Conservation (phyloP, 2,797 vertebrate species). For the Rhinella marina region DNA sequence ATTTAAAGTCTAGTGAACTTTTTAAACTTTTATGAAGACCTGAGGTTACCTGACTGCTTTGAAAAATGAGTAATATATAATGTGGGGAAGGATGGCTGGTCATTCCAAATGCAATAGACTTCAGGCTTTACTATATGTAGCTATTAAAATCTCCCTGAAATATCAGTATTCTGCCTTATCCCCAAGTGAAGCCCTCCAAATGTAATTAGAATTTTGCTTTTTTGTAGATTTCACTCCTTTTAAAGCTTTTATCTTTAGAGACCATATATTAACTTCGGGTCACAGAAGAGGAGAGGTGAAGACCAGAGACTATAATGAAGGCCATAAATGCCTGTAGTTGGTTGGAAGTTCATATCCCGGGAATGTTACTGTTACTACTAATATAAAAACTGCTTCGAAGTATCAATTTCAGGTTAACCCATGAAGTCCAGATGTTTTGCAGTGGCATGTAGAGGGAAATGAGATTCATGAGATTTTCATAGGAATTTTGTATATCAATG, state of each 20-base stretch:
- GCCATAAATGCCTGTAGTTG: neutral
- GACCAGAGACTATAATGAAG: neutral
- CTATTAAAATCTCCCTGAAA: conserved; percentile 60
- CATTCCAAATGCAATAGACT: conserved; percentile 59
- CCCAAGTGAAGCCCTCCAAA: conserved; percentile 48
- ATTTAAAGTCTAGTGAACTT: conserved; percentile 60
- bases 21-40: conserved; percentile 63
- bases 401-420: neutral
- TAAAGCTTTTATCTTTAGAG: conserved; percentile 46
- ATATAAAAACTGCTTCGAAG: neutral
- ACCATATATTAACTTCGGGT: conserved; percentile 22
- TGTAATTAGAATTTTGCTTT: conserved; percentile 55
- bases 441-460: too few relatives aligned
- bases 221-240: conserved; percentile 28
- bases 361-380: neutral
- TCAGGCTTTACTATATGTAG: conserved; percentile 53
- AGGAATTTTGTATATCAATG: too few relatives aligned
- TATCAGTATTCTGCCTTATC: conserved; percentile 47
- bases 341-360: neutral
- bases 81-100: conserved; percentile 47
- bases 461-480: too few relatives aligned
- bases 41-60: conserved; percentile 57
- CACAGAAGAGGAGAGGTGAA: neutral
- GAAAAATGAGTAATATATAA: conserved; percentile 59
- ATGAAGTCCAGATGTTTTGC: neutral